These are phyloP conservation scores for Nemopilema nomurai DNA, from an alignment of 30 jellyfish, hydroid and myxozoan genomes.

Conservation along the genomic window DNA sequence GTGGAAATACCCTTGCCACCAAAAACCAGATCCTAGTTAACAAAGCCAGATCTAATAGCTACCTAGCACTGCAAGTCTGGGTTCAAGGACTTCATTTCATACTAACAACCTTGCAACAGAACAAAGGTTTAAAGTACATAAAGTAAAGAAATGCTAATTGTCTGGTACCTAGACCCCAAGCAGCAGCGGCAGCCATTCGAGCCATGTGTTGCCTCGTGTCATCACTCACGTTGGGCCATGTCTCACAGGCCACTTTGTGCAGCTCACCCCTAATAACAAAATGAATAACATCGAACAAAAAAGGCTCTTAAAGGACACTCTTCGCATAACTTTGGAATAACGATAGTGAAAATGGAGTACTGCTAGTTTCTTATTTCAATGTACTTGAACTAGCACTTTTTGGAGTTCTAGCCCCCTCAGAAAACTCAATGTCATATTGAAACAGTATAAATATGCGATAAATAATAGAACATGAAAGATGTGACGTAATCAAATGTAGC, in stretches of 20 bases:
- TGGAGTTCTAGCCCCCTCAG: too few relatives aligned
- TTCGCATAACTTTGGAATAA: too few relatives aligned
- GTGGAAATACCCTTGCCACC: too few relatives aligned
- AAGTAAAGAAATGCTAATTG: not conserved
- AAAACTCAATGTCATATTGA: too few relatives aligned
- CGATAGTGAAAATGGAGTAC: too few relatives aligned
- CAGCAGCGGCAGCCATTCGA: slow-evolving; percentile 98
- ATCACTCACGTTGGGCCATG: slow-evolving; percentile 94
- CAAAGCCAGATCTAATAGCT: not conserved
- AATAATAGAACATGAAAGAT: not conserved
- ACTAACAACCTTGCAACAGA: not conserved
- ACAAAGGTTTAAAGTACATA: not conserved
- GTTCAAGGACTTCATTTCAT: not conserved
- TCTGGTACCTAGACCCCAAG: slow-evolving; percentile 96
- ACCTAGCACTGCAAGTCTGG: not conserved
- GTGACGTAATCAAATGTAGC: too few relatives aligned
- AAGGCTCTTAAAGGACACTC: too few relatives aligned
- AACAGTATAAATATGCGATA: not conserved
- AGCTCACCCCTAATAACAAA: slow-evolving; percentile 91
- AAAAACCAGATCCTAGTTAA: not conserved
- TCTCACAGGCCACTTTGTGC: slow-evolving; percentile 90
- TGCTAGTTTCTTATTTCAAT: too few relatives aligned
- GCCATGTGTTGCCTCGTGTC: slow-evolving; percentile 96
- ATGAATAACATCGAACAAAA: too few relatives aligned
- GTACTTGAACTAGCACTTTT: too few relatives aligned